Evolutionary conservation across 2,113 vertebrate genomes (phyloP).

Genomic region (Caretta caretta): DNA sequence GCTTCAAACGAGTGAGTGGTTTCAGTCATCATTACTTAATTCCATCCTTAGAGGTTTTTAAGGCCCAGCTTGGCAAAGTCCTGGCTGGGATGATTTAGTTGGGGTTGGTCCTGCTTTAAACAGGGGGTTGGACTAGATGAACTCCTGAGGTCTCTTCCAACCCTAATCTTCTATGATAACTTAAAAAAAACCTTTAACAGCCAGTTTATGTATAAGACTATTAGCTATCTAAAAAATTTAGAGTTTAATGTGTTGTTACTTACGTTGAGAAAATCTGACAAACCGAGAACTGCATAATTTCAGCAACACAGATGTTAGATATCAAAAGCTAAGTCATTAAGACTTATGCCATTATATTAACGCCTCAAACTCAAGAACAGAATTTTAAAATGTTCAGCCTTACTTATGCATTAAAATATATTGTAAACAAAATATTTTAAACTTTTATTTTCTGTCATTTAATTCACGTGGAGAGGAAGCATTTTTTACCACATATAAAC

Average conservation of each 20-base stretch:
- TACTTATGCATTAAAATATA: neutral
- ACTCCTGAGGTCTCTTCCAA: no score
- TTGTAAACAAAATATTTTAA: neutral
- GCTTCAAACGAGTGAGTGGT: neutral
- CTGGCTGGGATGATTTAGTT: no score
- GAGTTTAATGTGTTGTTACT: neutral
- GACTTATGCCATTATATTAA: neutral
- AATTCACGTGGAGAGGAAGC: neutral
- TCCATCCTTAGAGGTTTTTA: no score
- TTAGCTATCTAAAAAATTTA: neutral
- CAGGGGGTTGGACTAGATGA: no score
- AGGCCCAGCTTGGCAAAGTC: no score
- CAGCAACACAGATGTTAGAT: neutral
- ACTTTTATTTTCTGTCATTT: no score
- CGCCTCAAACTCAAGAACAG: neutral
- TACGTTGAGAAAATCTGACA: neutral
- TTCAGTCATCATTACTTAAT: neutral
- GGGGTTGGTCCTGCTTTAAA: no score
- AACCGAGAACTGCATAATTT: neutral
- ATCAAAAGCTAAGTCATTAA: neutral
- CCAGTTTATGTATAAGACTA: fast-evolving
- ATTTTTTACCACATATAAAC: neutral
- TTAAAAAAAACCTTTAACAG: fast-evolving
- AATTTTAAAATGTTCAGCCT: neutral
- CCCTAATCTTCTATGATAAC: no score